Evolutionary conservation across 2,888 invertebrate genomes (phyloP).

Genomic region (Bunonema sp.): DNA sequence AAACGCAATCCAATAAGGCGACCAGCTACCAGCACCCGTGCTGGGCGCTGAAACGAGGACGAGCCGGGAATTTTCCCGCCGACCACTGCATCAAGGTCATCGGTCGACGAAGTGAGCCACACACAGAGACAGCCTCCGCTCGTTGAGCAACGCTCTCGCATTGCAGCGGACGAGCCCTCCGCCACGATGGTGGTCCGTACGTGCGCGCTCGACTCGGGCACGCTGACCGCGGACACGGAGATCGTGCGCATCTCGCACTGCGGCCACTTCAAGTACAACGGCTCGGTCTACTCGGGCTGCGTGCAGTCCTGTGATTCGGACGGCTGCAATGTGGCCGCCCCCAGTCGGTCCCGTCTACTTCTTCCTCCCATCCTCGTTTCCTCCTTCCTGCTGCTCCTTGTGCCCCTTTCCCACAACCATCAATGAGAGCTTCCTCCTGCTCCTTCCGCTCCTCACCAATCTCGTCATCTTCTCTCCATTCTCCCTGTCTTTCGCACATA

Average conservation of each 20-base stretch:
- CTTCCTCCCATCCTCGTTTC: too few species aligned
- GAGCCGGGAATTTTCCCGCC: slow-evolving; percentile 83
- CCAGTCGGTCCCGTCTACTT: too few species aligned
- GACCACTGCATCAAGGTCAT: slow-evolving; percentile 89
- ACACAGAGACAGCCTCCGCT: background rate
- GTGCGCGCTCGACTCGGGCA: slow-evolving; percentile 85
- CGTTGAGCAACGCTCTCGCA: background rate
- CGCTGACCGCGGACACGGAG: slow-evolving; percentile 84
- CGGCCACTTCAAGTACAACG: slow-evolving; percentile 68
- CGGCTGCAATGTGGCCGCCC: slow-evolving; percentile 31
- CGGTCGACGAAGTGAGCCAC: slow-evolving; percentile 66
- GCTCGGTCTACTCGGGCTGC: slow-evolving; percentile 31
- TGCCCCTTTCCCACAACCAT: too few species aligned
- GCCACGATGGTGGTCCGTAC: slow-evolving; percentile 65
- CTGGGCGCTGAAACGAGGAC: slow-evolving; percentile 77
- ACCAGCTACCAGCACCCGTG: slow-evolving; percentile 71
- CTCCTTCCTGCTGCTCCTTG: too few species aligned
- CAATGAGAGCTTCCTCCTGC: too few species aligned
- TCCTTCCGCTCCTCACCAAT: too few species aligned
- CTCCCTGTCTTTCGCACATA: too few species aligned
- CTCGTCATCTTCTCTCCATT: too few species aligned
- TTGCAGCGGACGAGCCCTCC: slow-evolving; percentile 27
- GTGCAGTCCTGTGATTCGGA: slow-evolving; percentile 36
- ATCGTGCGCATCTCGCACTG: slow-evolving; percentile 92
- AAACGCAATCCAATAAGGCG: too few species aligned